Percentiles rank a stretch among this genome's conserved stretches.
These are phyloP conservation scores for Ephydatia muelleri DNA, from an alignment of 37 sponge, comb jelly and placozoan genomes.

Conservation along the genomic window DNA sequence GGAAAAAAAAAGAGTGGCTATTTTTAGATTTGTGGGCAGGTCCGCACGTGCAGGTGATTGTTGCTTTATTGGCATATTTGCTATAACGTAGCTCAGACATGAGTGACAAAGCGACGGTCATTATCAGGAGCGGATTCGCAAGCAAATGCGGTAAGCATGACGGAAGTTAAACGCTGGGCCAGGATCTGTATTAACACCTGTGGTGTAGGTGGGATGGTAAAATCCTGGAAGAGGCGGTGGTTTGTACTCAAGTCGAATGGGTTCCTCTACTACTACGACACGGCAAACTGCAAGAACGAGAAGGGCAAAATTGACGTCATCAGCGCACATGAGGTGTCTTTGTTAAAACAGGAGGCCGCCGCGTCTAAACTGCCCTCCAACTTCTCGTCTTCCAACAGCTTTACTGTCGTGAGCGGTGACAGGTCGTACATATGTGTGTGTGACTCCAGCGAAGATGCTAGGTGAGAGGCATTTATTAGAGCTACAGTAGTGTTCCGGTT, in stretches of 20 bases:
- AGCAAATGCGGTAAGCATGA: conserved; percentile 55
- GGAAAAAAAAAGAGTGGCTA: no score
- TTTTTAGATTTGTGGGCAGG: no score
- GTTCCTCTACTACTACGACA: conserved; percentile 59
- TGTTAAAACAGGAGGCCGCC: not conserved
- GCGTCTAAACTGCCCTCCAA: conserved; percentile 6
- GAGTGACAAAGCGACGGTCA: not conserved
- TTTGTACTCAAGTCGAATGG: conserved; percentile 60
- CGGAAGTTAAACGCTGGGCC: no score
- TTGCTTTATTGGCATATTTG: no score
- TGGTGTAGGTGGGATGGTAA: conserved; percentile 29
- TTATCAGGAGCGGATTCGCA: conserved; percentile 45
- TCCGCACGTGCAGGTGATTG: no score
- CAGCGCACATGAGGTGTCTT: conserved; percentile 11
- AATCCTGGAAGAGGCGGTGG: conserved; percentile 60
- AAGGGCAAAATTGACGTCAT: conserved; percentile 60
- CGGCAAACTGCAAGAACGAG: conserved; percentile 30
- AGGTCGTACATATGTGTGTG: conserved; percentile 52
- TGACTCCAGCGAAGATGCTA: conserved; percentile 39
- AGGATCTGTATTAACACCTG: not conserved
- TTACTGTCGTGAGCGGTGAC: conserved; percentile 31
- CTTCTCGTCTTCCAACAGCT: conserved; percentile 6
- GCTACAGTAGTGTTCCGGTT: not conserved
- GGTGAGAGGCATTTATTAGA: conserved; percentile 21
- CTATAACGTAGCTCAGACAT: no score